Base-by-base conservation (phyloP, 2,113 vertebrate genomes). In the Pterocles gutturalis region DNA sequence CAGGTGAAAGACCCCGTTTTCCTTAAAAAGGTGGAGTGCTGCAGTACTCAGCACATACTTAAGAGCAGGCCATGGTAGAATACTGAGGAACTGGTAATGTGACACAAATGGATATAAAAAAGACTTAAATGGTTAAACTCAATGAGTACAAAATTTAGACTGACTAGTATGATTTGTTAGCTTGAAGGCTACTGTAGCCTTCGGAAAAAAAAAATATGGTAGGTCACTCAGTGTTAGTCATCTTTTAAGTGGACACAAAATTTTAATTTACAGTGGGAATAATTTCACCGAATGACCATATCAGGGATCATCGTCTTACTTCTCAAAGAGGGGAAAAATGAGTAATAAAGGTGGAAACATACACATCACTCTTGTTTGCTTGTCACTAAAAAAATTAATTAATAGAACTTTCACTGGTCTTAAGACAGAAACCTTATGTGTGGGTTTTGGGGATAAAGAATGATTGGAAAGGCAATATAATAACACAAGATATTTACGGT, bases 271-370 rank as follows among this genome's bases (percentile, higher is more conserved):
- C 95, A 91, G 57, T 91, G 69, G 61, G 80, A 95, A 87, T 89
- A 94, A 76, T 94, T 93, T 93, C 77, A 87, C 51, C 84, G 87
- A 93, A 93, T 95, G 93, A 97, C 83, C 65, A 12, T 94, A 96
- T 92, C 90, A 73, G 69, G 90, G 93, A 96, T 96, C 95, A 96
- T 93, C 1, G 1, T 81, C 65, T 90, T 88, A 90, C 54, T 94
- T 95, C 87, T 81, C 71, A 77, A 26, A 96, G 80, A 87, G 94
- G 91, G 77, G 75, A 93, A 92, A 86, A 93, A 96, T 94, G 89
- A 97, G 87, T 97, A 97, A 96, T 95, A 96, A 96, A 95, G 96
- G 96, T 96, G 96, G 93, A 95, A 96, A 55, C n/a, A 26, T 77
- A 54, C 70, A 95, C 96, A 96, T 96, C 54, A 96, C 29, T 96